A percentile compares a stretch with the other conserved stretches of the same genome.
These are phyloP conservation scores for Mamestra configurata DNA, from an alignment of 1,140 invertebrate genomes.

Conservation along the genomic window DNA sequence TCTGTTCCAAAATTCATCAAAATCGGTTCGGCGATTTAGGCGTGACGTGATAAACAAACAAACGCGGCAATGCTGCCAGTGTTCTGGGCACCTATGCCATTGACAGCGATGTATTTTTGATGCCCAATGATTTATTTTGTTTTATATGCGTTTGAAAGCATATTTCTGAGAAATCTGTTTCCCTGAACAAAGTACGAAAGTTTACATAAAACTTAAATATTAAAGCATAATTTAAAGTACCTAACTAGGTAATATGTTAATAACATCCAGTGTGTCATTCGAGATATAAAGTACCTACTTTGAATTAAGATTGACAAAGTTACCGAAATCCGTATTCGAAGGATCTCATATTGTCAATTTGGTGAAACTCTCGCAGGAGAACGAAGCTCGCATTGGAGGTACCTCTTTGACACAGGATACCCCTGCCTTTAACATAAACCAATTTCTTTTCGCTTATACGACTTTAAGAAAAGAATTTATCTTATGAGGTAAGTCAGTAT, in stretches of 20 bases:
- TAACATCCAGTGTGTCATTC: neutral
- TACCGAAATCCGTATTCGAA: constrained; percentile 26
- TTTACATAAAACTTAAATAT: neutral
- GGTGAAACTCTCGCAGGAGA: neutral
- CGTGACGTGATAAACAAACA: too few relatives aligned
- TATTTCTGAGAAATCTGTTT: too few relatives aligned
- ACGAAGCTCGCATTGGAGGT: neutral
- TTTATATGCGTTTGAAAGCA: too few relatives aligned
- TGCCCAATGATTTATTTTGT: too few relatives aligned
- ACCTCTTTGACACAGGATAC: constrained; percentile 35
- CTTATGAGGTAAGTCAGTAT: neutral
- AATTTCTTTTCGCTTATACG: constrained; percentile 20
- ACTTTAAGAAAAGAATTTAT: constrained; percentile 14
- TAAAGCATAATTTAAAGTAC: neutral
- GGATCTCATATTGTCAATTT: constrained; percentile 43
- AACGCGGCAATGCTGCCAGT: too few relatives aligned
- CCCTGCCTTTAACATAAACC: constrained; percentile 37
- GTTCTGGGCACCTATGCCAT: too few relatives aligned
- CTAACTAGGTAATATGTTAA: neutral
- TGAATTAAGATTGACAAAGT: constrained; percentile 37
- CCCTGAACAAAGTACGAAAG: too few relatives aligned
- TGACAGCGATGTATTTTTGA: too few relatives aligned
- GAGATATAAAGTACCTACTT: constrained; percentile 18
- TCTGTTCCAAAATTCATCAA: too few relatives aligned
- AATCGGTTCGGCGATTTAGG: too few relatives aligned